Percentiles rank a stretch among this genome's conserved stretches.
Conservation (phyloP, 2,797 vertebrate genomes). For the Xyrichtys novacula region DNA sequence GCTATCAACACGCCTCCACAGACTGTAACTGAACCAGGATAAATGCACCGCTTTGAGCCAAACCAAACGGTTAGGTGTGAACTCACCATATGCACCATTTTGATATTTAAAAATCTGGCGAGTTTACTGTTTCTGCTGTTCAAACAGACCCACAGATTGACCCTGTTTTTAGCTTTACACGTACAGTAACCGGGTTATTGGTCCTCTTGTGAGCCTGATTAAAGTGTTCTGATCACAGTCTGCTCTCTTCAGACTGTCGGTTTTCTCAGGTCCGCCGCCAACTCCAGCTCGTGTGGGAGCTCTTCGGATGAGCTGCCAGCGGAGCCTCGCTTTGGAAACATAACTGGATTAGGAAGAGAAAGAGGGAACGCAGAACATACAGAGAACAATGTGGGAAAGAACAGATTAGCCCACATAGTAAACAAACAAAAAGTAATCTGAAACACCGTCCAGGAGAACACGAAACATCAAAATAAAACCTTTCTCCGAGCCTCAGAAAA, state of each 20-base stretch:
- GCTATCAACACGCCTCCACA: background rate
- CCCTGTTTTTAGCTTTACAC: background rate
- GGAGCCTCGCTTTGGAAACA: background rate
- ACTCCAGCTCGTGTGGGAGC: background rate
- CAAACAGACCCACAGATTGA: background rate
- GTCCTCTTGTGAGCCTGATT: constrained; percentile 8
- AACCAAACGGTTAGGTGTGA: background rate
- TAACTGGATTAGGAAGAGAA: background rate
- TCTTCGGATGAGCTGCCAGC: constrained; percentile 1
- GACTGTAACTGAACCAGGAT: background rate
- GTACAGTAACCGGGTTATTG: constrained; percentile 21
- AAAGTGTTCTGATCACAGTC: constrained; percentile 28
- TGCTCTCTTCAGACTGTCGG: constrained; percentile 4
- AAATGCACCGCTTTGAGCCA: background rate
- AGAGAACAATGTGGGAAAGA: background rate
- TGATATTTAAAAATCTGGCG: background rate
- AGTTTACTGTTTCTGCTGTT: background rate
- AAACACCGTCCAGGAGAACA: background rate
- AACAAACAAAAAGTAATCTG: background rate
- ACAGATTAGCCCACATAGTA: background rate
- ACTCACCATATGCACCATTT: background rate
- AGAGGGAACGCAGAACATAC: background rate
- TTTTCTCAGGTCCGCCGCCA: constrained; percentile 25
- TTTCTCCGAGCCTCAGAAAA: background rate
- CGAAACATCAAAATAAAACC: background rate